phyloP scores from a whole-genome alignment of 2,113 vertebrate species.

The Lepidothrix coronata region DNA sequence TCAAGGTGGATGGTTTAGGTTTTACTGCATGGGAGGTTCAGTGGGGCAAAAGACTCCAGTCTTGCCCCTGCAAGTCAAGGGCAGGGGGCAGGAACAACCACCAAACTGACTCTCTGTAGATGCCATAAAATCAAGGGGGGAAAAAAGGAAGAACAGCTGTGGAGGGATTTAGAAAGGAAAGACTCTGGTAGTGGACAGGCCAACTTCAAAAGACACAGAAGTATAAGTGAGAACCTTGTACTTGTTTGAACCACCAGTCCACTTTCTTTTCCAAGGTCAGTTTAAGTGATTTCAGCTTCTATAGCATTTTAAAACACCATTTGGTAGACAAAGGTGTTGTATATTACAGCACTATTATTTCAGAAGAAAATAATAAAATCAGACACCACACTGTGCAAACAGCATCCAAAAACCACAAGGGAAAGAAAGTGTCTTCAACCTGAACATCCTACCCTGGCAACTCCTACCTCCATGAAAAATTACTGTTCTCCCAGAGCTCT shows the following conservation, averaged over 20 bases:
- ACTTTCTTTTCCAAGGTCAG: neutral
- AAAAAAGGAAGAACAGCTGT: neutral
- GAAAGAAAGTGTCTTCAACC: slow-evolving; percentile 36
- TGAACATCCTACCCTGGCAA: slow-evolving; percentile 7
- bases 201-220: neutral
- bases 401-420: neutral
- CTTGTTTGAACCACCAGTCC: neutral
- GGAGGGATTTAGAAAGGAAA: neutral
- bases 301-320: neutral
- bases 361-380: neutral
- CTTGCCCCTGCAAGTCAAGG: neutral
- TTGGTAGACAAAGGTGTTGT: neutral
- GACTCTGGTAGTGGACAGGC: neutral
- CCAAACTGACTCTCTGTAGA: neutral
- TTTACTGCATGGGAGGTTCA: slow-evolving; percentile 14
- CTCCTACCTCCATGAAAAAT: neutral
- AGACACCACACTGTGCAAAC: slow-evolving; percentile 27
- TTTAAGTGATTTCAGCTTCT: neutral
- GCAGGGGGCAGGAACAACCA: neutral
- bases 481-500: neutral
- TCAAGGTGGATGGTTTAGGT: slow-evolving; percentile 17
- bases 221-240: neutral
- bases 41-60: neutral
- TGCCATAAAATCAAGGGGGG: neutral
- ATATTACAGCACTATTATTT: neutral